Conservation (phyloP, 92 coral and sea anemone species). For the Meandrina meandrites region DNA sequence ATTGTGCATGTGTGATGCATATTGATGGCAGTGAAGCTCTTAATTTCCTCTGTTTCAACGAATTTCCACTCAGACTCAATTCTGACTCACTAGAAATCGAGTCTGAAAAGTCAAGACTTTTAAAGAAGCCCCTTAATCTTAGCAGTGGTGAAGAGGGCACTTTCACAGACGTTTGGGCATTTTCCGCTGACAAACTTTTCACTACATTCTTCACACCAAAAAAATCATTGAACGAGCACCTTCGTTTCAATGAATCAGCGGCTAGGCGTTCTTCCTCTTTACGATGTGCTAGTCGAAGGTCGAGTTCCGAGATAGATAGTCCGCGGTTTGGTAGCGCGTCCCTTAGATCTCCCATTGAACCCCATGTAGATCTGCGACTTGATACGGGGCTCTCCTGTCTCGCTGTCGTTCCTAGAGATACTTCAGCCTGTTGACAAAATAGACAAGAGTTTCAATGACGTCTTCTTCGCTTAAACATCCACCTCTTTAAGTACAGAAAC, state of each 20-base stretch:
- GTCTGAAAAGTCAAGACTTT: neutral
- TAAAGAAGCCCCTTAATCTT: neutral
- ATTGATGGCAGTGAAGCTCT: neutral
- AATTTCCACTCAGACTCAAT: neutral
- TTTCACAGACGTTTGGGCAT: neutral
- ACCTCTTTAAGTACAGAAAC: too few species aligned
- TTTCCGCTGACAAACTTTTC: neutral
- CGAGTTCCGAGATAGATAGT: neutral
- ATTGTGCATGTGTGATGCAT: neutral
- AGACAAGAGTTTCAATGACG: neutral
- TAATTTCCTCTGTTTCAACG: neutral
- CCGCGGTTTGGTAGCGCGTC: constrained; percentile 19
- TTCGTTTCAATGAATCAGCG: neutral
- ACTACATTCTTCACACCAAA: neutral
- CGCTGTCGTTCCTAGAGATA: neutral
- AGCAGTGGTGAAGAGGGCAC: neutral
- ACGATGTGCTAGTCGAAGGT: constrained; percentile 1
- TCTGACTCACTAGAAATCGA: neutral
- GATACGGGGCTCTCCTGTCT: neutral
- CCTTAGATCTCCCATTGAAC: neutral
- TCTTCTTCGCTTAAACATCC: too few species aligned
- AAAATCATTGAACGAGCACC: neutral
- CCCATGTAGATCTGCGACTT: neutral
- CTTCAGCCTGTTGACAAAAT: neutral
- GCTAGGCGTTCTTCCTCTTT: neutral